These are phyloP conservation scores for Synanthedon vespiformis DNA, from an alignment of 2,888 invertebrate species.

Conservation along the genomic window DNA sequence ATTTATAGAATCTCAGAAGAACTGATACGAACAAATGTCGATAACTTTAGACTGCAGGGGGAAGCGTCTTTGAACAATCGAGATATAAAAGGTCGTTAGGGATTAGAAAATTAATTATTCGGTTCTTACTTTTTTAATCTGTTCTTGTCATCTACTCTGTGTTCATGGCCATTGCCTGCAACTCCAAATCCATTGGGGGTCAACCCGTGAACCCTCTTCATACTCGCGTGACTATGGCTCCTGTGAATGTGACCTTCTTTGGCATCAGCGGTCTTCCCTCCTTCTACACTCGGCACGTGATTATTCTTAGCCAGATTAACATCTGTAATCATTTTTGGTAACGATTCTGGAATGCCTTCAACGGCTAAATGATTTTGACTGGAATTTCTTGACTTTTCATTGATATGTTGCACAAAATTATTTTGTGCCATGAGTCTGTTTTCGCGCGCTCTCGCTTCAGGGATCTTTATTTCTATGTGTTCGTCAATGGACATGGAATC, in stretches of 20 bases:
- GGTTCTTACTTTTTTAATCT: conserved; percentile 48
- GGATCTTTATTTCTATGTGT: conserved; percentile 73
- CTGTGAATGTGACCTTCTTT: conserved; percentile 41
- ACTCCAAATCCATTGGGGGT: conserved; percentile 52
- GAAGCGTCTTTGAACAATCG: neutral
- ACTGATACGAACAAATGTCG: too few relatives aligned
- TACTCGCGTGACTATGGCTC: conserved; percentile 58
- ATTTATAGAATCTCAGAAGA: too few relatives aligned
- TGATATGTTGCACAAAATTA: conserved; percentile 58
- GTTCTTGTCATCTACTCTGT: conserved; percentile 34
- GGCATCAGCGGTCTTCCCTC: conserved; percentile 3
- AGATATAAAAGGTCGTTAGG: neutral
- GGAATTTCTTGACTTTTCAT: conserved; percentile 46
- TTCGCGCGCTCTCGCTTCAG: conserved; percentile 55
- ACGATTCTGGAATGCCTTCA: conserved; percentile 35
- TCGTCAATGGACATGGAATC: conserved; percentile 73
- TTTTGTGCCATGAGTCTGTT: conserved; percentile 61
- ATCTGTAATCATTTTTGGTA: conserved; percentile 13
- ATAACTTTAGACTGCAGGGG: too few relatives aligned
- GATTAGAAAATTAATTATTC: neutral
- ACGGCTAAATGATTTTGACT: conserved; percentile 53
- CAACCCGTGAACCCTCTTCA: conserved; percentile 46
- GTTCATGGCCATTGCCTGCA: conserved; percentile 41
- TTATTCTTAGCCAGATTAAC: conserved; percentile 11
- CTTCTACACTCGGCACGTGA: conserved; percentile 11